Percentiles rank a stretch among this genome's conserved stretches.
Conservation (phyloP, 2,797 vertebrate species). For the Telmatherina bonti region DNA sequence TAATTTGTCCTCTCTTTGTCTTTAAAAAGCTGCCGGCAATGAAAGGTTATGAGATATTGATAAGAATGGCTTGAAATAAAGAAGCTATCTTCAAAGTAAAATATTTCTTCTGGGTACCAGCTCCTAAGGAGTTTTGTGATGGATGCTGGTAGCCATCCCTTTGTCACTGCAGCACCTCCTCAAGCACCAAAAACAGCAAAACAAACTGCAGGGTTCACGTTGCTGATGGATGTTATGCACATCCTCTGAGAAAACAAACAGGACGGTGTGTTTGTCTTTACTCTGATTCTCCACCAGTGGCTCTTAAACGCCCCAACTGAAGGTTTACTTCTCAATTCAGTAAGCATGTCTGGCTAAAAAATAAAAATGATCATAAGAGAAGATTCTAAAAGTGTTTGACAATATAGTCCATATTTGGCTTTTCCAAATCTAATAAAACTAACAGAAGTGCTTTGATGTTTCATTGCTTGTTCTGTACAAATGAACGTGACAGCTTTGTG, state of each 20-base stretch:
- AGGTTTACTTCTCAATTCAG: background rate
- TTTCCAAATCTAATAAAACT: background rate
- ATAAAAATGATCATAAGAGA: background rate
- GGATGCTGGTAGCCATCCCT: slow-evolving; percentile 70
- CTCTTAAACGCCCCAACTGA: background rate
- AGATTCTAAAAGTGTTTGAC: background rate
- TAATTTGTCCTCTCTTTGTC: slow-evolving; percentile 25
- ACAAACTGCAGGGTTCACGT: slow-evolving; percentile 38
- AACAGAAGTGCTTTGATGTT: too few species aligned
- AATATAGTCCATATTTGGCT: slow-evolving; percentile 1
- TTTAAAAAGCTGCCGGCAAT: slow-evolving; percentile 30
- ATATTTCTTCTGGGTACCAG: slow-evolving; percentile 48
- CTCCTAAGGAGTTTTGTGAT: slow-evolving; percentile 59
- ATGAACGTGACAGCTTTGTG: background rate
- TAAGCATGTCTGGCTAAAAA: too few species aligned
- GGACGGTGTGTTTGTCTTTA: background rate
- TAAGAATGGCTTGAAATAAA: slow-evolving; percentile 56
- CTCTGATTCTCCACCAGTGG: background rate
- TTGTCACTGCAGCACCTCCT: slow-evolving; percentile 64
- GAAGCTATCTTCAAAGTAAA: slow-evolving; percentile 37
- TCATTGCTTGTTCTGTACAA: background rate
- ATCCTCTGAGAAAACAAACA: slow-evolving; percentile 6
- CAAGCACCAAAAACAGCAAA: slow-evolving; percentile 44
- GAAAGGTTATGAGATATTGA: slow-evolving; percentile 65
- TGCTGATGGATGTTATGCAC: background rate